Conservation (phyloP, 2,797 vertebrate genomes). For the Squalus acanthias region DNA sequence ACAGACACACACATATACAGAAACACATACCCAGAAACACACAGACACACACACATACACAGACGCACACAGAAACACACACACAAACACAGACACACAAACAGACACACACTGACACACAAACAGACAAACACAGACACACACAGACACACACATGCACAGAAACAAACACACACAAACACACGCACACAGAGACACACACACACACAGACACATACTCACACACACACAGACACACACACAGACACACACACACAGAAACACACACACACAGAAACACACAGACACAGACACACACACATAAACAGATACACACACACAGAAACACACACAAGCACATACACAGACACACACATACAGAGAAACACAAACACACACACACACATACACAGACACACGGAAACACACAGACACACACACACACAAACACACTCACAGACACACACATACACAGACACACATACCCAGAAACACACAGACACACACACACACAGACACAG, state of each 20-base stretch:
- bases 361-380: not conserved
- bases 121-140: not conserved
- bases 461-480: not conserved
- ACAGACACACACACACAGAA: no score
- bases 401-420: slow-evolving; percentile 20
- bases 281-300: not conserved
- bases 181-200: no score
- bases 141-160: no score
- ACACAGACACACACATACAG: not conserved
- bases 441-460: not conserved
- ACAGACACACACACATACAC: not conserved
- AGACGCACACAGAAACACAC: not conserved
- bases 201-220: no score
- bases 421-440: not conserved
- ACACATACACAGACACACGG: not conserved
- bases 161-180: not conserved
- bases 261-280: no score
- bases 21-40: no score
- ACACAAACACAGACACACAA: no score
- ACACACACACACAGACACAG: not conserved
- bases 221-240: no score
- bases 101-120: no score
- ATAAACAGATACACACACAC: not conserved
- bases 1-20: no score
- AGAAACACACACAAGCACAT: not conserved